Evolutionary conservation across 2,888 invertebrate genomes (phyloP), one percentile per base, ranked within the genome.

Genomic region (Cheilosia vernalis): DNA sequence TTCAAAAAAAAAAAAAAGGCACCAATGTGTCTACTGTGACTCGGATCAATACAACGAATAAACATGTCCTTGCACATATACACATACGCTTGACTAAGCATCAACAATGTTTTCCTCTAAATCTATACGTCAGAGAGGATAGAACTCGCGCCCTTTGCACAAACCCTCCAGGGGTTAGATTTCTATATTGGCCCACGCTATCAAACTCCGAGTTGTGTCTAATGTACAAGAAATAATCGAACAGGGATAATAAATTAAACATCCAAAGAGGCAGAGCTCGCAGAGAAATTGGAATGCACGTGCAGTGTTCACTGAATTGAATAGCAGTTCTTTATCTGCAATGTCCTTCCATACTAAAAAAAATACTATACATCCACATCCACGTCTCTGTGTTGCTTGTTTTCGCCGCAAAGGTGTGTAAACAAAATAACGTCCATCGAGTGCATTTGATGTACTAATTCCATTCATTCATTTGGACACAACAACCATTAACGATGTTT

Each of bases 111-210:
- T 63, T 17, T 69, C 10, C 47, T 37, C 9, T 61, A 37, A 40
- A 44, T 27, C 42, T 53, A 42, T 49, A 33, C 55, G 53, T n/a
- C 24, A 44, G 10, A 19, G 9, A 58, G 55, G 19, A 60, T 53
- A 72, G 42, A 67, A 85, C 85, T 85, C 85, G 85, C 85, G 85
- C 85, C 85, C 85, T 85, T 85, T 77, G 85, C 85, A 67, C 85
- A 85, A 81, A 63, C 76, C 66, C 76, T 60, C 47, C 81, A 30
- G 76, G 81, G 76, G 76, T 76, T 72, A 69, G 47, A 19, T 24
- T 51, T 51, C 15, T 51, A n/a, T 21, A 27, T 27, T 70, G 66
- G 79, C 84, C 80, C 84, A 84, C 74, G 80, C 80, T 84, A 83
- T 83, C 66, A 73, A 78, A 73, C 60, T 67, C 55, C 53, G 5